Percentiles rank a stretch among this genome's conserved stretches.
These are phyloP conservation scores for Drosophila aldrichi DNA, from an alignment of 2,888 invertebrate genomes.

Conservation along the genomic window DNA sequence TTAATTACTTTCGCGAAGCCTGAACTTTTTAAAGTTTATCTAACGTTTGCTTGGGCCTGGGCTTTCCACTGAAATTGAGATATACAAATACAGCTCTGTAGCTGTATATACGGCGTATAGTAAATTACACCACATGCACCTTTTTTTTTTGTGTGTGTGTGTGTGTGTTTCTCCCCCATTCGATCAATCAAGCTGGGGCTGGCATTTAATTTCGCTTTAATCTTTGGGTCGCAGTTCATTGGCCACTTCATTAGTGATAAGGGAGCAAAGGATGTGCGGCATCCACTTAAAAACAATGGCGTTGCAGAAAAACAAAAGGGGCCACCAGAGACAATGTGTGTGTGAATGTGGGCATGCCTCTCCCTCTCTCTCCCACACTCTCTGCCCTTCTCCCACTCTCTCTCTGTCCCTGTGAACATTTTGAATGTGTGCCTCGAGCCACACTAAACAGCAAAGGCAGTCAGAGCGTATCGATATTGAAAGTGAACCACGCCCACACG, in stretches of 20 bases:
- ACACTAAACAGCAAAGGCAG: conserved; percentile 52
- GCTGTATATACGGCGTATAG: too few relatives aligned
- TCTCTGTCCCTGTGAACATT: conserved; percentile 24
- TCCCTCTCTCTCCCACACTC: neutral
- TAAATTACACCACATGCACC: conserved; percentile 51
- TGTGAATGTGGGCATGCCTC: conserved; percentile 5
- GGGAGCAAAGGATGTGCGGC: conserved; percentile 64
- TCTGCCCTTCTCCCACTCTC: neutral
- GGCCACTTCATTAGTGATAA: conserved; percentile 78
- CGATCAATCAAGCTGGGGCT: conserved; percentile 57
- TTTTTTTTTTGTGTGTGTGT: too few relatives aligned
- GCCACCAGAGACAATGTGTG: conserved; percentile 22
- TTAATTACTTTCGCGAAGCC: conserved; percentile 24
- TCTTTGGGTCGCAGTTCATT: conserved; percentile 78
- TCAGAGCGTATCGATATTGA: conserved; percentile 59
- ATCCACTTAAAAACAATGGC: conserved; percentile 77
- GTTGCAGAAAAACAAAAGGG: conserved; percentile 67
- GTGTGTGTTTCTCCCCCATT: conserved; percentile 10
- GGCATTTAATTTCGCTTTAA: conserved; percentile 78
- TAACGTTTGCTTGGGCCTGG: neutral
- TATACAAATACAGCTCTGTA: neutral
- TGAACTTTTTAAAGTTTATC: neutral
- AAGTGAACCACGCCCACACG: conserved; percentile 1
- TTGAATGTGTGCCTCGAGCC: conserved; percentile 54
- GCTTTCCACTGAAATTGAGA: neutral